Base-by-base conservation (phyloP, 2,797 vertebrate species). In the Eutrigla gurnardus region DNA sequence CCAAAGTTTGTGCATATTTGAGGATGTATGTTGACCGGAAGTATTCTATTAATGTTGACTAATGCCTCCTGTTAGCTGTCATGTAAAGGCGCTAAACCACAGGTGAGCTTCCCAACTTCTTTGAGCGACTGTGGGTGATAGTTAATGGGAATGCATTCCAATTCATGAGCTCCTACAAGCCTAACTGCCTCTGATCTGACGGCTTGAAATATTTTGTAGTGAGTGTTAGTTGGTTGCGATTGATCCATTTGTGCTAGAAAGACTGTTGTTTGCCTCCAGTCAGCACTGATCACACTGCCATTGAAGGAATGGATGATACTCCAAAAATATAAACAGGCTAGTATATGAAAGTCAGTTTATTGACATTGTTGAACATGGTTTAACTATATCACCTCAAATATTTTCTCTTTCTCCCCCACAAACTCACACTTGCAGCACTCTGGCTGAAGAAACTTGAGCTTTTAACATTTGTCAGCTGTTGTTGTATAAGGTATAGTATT, bases 41-140 rank as follows among this genome's bases (percentile, higher is more conserved):
- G 18, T 49, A 75, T 47, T 13, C 17, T 4, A 7, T 42, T 5
- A 14, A 7, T 43, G 42, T 57, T 61, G 32, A 39, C 37, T 40
- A 54, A 63, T 35, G 13, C 39, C 17, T 61, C 53, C 3, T 18
- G 39, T 68, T 49, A 57, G 25, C 13, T 83, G 65, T 83, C 69
- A 82, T 83, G 78, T 75, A 77, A 55, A 86, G 75, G 7, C 63
- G 75, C 65, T 71, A 78, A 70, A 78, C 75, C 36, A 65, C 58
- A 78, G 64, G 65, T 70, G 57, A 71, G 40, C 69, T 70, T 68
- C 66, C 43, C 6, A 49, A 35, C 49, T 52, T 47, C 47, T 66
- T 39, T 33, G 7, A 84, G 63, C n/a, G 45, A n/a, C 45, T 65
- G 58, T 42, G 57, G 65, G 13, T 2, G n/a, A 65, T 64, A 65